Evolutionary conservation across 2,113 vertebrate species (phyloP), one percentile per base, ranked within the genome.

Genomic region (Corythaeola cristata): DNA sequence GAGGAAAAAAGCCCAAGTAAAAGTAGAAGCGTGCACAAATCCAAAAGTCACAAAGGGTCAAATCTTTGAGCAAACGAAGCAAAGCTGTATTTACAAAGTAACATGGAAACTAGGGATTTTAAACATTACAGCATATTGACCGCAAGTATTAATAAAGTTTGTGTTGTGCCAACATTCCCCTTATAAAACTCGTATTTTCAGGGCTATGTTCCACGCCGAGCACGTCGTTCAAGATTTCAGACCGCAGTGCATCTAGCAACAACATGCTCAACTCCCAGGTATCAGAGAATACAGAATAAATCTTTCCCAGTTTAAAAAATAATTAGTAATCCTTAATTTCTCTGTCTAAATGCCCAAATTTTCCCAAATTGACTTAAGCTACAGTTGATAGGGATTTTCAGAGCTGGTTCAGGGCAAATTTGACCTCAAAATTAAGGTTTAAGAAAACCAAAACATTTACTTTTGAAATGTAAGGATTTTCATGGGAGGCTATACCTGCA

Each of bases 31-130:
- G 0, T 19, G 11, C 27, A 35, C 33, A 95, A 75, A 75, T 62
- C 58, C 49, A 7, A 3, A 87, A 79, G 84, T 75, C 86, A 92
- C n/a, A 17, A 82, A 66, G 58, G 66, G 89, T 95, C 90, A 89
- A 89, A 63, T 68, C 69, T 79, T 82, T 53, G 67, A 62, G 77
- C 80, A 87, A 94, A 89, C 0, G 4, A 85, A 78, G 80, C 50
- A 69, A 90, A 92, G 68, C 45, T 91, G 62, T 91, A 89, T 96
- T 96, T 97, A 95, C 84, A 92, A 85, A 92, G 69, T 82, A 82
- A 91, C 92, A 68, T 87, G 53, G 94, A 93, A 96, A 96, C 80
- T 17, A 58, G 32, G n/a, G 92, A 66, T 76, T 91, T 95, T 45
- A 93, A 96, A 92, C 79, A 91, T 60, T 55, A 66, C 30, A 93